phyloP scores from a whole-genome alignment of 2,888 invertebrate species.

The Gryllus longicercus region DNA sequence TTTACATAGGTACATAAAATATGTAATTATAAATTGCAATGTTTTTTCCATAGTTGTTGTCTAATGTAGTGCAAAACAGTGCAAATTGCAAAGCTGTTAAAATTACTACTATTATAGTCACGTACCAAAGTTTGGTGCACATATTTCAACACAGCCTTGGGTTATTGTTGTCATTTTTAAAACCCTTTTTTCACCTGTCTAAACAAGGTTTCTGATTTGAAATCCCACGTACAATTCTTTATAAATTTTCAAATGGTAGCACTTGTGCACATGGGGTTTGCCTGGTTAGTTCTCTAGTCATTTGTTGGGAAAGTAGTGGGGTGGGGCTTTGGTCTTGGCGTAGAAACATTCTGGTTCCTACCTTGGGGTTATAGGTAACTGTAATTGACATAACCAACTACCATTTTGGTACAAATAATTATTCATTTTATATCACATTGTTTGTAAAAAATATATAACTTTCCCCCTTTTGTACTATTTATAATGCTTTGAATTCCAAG shows the following conservation, averaged over 20 bases:
- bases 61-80: conserved; percentile 36
- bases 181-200: conserved; percentile 35
- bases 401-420: conserved; percentile 40
- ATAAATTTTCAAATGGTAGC: conserved; percentile 36
- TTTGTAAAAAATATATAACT: conserved; percentile 37
- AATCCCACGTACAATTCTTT: conserved; percentile 34
- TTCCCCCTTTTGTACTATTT: conserved; percentile 39
- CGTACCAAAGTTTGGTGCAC: conserved; percentile 33
- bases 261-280: conserved; percentile 38
- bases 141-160: conserved; percentile 32
- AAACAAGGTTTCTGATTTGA: conserved; percentile 33
- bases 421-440: conserved; percentile 39
- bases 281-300: conserved; percentile 39
- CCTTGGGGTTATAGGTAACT: conserved; percentile 32
- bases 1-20: conserved; percentile 36
- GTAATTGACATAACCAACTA: conserved; percentile 35
- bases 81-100: conserved; percentile 33
- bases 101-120: conserved; percentile 33
- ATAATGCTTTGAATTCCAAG: conserved; percentile 39
- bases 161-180: conserved; percentile 31
- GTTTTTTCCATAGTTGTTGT: conserved; percentile 37
- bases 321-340: conserved; percentile 37
- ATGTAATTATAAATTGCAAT: conserved; percentile 36
- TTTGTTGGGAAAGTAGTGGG: conserved; percentile 35
- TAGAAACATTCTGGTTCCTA: conserved; percentile 39